Evolutionary conservation across 2,888 invertebrate genomes (phyloP).

Genomic region (Nipponacmea schrenckii): DNA sequence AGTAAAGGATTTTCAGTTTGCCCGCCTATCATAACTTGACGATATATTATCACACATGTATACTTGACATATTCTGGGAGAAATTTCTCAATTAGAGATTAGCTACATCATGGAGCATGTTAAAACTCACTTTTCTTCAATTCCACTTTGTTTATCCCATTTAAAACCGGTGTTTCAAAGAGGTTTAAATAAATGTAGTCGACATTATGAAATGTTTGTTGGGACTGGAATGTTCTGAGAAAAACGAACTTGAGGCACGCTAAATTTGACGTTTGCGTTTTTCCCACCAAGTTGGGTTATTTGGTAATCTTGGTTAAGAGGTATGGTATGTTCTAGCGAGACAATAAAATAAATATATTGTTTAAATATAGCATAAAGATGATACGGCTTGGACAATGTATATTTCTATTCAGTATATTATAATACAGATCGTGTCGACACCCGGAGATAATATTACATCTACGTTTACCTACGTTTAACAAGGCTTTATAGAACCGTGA

Average conservation of each 20-base stretch:
- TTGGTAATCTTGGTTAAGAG: slow-evolving; percentile 1
- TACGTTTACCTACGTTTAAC: too few species aligned
- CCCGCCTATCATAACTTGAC: background rate
- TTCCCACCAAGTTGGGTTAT: background rate
- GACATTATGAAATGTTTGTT: slow-evolving; percentile 4
- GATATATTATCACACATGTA: background rate
- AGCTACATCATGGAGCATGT: slow-evolving; percentile 3
- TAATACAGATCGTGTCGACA: too few species aligned
- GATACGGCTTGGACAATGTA: too few species aligned
- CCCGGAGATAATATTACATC: too few species aligned
- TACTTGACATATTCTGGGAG: background rate
- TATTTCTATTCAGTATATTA: too few species aligned
- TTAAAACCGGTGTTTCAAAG: background rate
- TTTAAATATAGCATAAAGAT: too few species aligned
- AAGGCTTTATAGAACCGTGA: too few species aligned
- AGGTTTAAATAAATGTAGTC: slow-evolving; percentile 6
- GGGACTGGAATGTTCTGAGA: background rate
- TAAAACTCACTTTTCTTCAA: background rate
- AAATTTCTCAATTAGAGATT: background rate
- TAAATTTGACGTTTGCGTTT: background rate
- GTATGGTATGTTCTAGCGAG: background rate
- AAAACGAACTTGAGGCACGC: slow-evolving; percentile 1
- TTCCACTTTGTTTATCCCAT: background rate
- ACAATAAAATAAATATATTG: background rate
- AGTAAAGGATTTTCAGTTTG: background rate